phyloP scores from a whole-genome alignment of 1,140 invertebrate genomes.

The Melipona quadrifasciata region DNA sequence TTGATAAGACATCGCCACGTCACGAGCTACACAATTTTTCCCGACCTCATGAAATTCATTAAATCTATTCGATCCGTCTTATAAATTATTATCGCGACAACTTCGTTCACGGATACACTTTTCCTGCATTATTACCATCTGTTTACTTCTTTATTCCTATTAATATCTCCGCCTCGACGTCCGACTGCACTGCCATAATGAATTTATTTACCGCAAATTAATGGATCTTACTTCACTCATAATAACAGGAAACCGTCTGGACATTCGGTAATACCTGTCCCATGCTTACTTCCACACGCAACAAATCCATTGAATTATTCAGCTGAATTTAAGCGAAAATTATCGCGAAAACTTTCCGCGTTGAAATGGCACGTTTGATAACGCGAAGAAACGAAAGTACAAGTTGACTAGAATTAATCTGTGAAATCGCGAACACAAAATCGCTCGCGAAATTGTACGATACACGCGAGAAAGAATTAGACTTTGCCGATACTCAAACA shows the following conservation, averaged over 20 bases:
- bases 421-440: too few species aligned
- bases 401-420: too few species aligned
- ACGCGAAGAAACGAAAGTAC: neutral
- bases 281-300: too few species aligned
- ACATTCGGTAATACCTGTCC: neutral
- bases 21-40: neutral
- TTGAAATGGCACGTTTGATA: neutral
- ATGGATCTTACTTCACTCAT: neutral
- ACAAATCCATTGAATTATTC: neutral
- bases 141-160: neutral
- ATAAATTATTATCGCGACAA: neutral
- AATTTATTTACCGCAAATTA: neutral
- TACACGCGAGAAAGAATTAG: too few species aligned
- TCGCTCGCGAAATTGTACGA: too few species aligned
- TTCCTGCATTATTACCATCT: neutral
- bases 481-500: too few species aligned
- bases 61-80: neutral
- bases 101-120: neutral
- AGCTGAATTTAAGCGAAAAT: constrained; percentile 1
- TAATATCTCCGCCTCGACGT: neutral
- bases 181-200: neutral
- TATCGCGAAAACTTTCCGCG: neutral
- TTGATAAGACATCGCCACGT: neutral
- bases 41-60: neutral
- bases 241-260: neutral